phyloP scores from a whole-genome alignment of 35 echinoderm and acorn worm genomes.

The Nesometra sesokonis region DNA sequence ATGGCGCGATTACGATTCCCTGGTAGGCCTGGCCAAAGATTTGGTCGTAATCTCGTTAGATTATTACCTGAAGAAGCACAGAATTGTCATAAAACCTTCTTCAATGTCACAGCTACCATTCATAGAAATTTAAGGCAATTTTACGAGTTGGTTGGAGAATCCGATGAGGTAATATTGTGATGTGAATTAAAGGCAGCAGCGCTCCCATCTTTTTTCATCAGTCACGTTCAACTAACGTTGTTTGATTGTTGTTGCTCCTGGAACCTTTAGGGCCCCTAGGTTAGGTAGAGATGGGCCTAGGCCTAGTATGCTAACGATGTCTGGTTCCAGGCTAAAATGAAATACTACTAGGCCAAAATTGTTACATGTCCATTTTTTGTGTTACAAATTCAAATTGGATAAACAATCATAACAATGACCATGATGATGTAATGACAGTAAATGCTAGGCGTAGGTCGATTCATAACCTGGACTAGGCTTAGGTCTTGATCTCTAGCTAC shows the following conservation, averaged over 20 bases:
- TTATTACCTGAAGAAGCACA: constrained; percentile 64
- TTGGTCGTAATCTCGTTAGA: constrained; percentile 68
- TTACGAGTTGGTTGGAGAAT: constrained; percentile 88
- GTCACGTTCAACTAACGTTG: not conserved
- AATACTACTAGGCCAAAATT: too few relatives aligned
- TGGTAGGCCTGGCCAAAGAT: constrained; percentile 78
- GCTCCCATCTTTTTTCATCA: not conserved
- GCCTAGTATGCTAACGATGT: too few relatives aligned
- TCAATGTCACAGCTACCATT: constrained; percentile 68
- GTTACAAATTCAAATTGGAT: too few relatives aligned
- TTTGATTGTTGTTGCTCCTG: not conserved
- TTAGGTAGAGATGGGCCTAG: too few relatives aligned
- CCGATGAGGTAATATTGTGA: constrained; percentile 93
- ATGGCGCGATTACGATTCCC: constrained; percentile 87
- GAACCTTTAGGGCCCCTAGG: not conserved
- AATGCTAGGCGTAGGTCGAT: too few relatives aligned
- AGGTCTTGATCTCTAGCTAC: too few relatives aligned
- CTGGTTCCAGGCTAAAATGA: too few relatives aligned
- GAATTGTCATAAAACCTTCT: constrained; percentile 49
- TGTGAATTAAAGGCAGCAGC: not conserved
- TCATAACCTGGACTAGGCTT: too few relatives aligned
- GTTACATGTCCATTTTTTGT: too few relatives aligned
- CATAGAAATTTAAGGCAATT: constrained; percentile 85
- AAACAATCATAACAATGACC: too few relatives aligned
- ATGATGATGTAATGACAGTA: too few relatives aligned